Base-by-base conservation (phyloP, 1,140 invertebrate genomes). In the Sminthurinus signatus region DNA sequence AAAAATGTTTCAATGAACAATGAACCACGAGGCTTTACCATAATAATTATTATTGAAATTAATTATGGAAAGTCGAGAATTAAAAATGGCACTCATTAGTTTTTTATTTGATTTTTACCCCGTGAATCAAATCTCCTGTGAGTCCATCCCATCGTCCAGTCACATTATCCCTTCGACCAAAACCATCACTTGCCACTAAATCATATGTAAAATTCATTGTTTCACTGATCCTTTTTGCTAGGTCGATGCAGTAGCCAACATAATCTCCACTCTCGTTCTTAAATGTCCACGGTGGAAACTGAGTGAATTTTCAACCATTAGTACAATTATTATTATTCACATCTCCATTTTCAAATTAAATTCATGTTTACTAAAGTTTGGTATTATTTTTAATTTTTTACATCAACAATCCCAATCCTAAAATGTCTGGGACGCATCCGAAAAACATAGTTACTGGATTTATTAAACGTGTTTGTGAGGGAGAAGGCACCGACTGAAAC, bases 221-320 rank as follows among this genome's bases (percentile, higher is more conserved):
- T 68, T 85, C 78, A 0, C 89, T 76, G 0, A 96, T 75, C 68
- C 85, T 85, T 10, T 83, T 67, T 4, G 95, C 83, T 2, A 98
- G 83, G 74, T 97, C 93, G 12, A 96, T 85, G 75, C 93, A 97
- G 74, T 96, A 98, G 12, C 95, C 95, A 73, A 73, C 0, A 81
- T 82, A 1, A 81, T 84, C 0, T 60, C 63, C 0, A 80, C 81
- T 19, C 75, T 73, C 63, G 82, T 71, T 67, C 31, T 55, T 56
- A 51, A 66, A 69, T 43, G 69, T 71, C 71, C 69, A 73, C 15
- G 72, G 72, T 21, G 29, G 29, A 39, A 56, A 56, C 54, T 56
- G 54, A 12, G 39, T n/a, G n/a, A n/a, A n/a, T n/a, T n/a, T n/a
- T n/a, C n/a, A n/a, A n/a, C n/a, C n/a, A n/a, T n/a, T n/a, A n/a